phyloP scores from a whole-genome alignment of 2,888 invertebrate species.

The Synergus japonicus region DNA sequence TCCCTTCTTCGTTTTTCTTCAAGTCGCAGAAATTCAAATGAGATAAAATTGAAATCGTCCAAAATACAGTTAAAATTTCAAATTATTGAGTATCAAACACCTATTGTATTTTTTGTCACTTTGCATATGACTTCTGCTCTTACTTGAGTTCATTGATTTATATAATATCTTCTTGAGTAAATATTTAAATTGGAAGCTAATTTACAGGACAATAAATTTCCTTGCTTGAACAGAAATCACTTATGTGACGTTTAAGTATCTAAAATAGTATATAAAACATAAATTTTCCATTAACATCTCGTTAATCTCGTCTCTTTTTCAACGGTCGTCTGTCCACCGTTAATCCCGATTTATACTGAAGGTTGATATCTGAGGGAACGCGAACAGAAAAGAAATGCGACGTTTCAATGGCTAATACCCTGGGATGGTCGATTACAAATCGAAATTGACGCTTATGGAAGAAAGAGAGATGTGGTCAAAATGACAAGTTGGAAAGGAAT shows the following conservation, averaged over 20 bases:
- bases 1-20: not conserved
- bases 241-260: slow-evolving; percentile 22
- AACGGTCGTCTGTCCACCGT: slow-evolving; percentile 18
- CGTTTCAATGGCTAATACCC: slow-evolving; percentile 34
- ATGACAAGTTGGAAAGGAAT: slow-evolving; percentile 41
- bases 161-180: not conserved
- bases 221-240: slow-evolving; percentile 9
- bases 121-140: no score
- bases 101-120: not conserved
- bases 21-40: not conserved
- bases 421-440: slow-evolving; percentile 26
- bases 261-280: slow-evolving; percentile 17
- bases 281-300: slow-evolving; percentile 35
- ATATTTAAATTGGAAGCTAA: slow-evolving; percentile 11
- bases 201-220: slow-evolving; percentile 17
- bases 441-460: slow-evolving; percentile 31
- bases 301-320: slow-evolving; percentile 26
- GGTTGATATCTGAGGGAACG: slow-evolving; percentile 14
- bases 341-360: slow-evolving; percentile 38
- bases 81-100: not conserved
- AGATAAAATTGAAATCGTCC: not conserved
- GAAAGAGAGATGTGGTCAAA: slow-evolving; percentile 27
- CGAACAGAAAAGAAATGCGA: slow-evolving; percentile 25
- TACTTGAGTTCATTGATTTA: not conserved
- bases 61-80: not conserved